Evolutionary conservation across 2,113 vertebrate genomes (phyloP), one percentile per base, ranked within the genome.

Genomic region (Neodontobutis hainanensis): DNA sequence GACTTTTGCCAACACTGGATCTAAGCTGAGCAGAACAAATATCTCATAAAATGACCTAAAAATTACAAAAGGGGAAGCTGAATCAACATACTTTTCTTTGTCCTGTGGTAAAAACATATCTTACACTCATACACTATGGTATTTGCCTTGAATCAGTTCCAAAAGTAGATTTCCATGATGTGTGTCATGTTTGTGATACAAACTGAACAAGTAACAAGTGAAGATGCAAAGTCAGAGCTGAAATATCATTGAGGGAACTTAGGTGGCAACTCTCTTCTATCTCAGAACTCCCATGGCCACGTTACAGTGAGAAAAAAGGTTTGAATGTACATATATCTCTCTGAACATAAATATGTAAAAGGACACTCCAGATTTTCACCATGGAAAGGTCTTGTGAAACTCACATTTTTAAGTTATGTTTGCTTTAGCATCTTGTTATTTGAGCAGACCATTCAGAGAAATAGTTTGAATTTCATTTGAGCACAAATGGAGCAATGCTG

Each of bases 1-100:
- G 83, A 73, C 1, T 46, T 55, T 46, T 58, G 72, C 79, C 79
- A 68, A 47, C 43, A 68, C 70, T 73, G 48, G 62, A 73, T 79
- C 80, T 80, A 64, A 66, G 74, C 57, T 38, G 66, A 58, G 70
- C 12, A 71, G 44, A 80, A 79, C 68, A 61, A 51, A 16, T 27
- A 36, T 66, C 64, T 76, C 11, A 51, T 76, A 70, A 84, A 85
- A 82, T 45, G 56, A 81, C 85, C 78, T 68, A 82, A 81, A 79
- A 66, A 85, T 81, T 66, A 81, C 81, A 85, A 83, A 77, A 80
- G 62, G 59, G 16, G 35, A n/a, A n/a, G 34, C 66, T 15, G 53
- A 47, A 65, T 80, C 47, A 88, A 91, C 88, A 92, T 73, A 87
- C 61, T 52, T 44, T 62, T 74, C 81, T 87, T 87, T 91, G 85